Evolutionary conservation across 37 sponge, comb jelly and placozoan species (phyloP).

Genomic region (Mnemiopsis leidyi): DNA sequence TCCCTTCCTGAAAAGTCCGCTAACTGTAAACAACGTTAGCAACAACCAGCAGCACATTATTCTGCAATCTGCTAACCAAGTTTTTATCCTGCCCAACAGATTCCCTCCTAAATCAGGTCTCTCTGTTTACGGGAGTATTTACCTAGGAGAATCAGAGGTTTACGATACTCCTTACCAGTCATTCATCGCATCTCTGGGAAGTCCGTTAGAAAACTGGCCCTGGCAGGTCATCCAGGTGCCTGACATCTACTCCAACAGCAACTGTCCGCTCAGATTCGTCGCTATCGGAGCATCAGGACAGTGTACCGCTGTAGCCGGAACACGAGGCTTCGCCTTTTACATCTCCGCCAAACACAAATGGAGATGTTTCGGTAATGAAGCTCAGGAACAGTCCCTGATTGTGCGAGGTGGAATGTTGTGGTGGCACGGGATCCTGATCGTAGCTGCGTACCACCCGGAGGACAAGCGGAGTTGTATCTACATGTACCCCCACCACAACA

Average conservation of each 20-base stretch:
- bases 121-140: conserved; percentile 52
- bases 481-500: conserved; percentile 63
- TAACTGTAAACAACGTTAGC: conserved; percentile 50
- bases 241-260: conserved; percentile 12
- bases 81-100: conserved; percentile 53
- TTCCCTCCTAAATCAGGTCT: conserved; percentile 60
- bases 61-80: conserved; percentile 48
- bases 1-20: conserved; percentile 23
- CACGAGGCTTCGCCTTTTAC: conserved; percentile 50
- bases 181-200: conserved; percentile 59
- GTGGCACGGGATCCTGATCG: conserved; percentile 51
- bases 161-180: conserved; percentile 22
- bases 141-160: conserved; percentile 4
- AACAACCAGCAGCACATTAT: conserved; percentile 62
- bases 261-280: conserved; percentile 36
- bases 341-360: conserved; percentile 60
- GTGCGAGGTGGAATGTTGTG: conserved; percentile 65
- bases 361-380: conserved; percentile 62
- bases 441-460: conserved; percentile 26
- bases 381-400: conserved; percentile 32
- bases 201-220: conserved; percentile 61
- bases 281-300: conserved; percentile 57
- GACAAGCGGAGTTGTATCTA: conserved; percentile 1
- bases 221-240: conserved; percentile 59
- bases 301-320: conserved; percentile 43